Percentiles rank a stretch among this genome's conserved stretches.
These are phyloP conservation scores for Nestor notabilis DNA, from an alignment of 2,113 vertebrate species.

Conservation along the genomic window DNA sequence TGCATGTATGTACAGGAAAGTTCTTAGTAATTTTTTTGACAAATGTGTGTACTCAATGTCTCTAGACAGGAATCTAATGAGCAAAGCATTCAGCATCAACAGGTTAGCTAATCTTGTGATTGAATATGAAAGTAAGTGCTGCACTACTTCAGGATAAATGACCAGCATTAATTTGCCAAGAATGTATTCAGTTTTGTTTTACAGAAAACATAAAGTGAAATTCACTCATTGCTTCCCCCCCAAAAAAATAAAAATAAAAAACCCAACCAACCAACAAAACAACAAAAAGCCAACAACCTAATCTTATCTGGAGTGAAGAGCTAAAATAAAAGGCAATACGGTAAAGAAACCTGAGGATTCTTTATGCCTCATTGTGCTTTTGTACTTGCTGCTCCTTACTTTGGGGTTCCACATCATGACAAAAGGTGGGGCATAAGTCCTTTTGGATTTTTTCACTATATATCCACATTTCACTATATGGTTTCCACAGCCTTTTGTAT, in stretches of 20 bases:
- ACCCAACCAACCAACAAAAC: background rate
- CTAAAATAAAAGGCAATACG: background rate
- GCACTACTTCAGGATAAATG: slow-evolving; percentile 1
- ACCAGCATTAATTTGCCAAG: slow-evolving; percentile 33
- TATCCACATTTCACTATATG: background rate
- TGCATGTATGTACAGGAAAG: background rate
- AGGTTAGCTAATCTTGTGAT: slow-evolving; percentile 50
- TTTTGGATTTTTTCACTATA: background rate
- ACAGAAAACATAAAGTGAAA: background rate
- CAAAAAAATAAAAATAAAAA: background rate
- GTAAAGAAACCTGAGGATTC: background rate
- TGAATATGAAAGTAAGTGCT: slow-evolving; percentile 7
- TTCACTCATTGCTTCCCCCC: background rate
- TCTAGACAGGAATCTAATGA: slow-evolving; percentile 41
- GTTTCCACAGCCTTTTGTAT: background rate
- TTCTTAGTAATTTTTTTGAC: slow-evolving; percentile 44
- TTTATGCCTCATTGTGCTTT: background rate
- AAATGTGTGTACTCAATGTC: slow-evolving; percentile 4
- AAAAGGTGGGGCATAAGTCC: background rate
- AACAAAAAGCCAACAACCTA: background rate
- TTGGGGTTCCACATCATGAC: background rate
- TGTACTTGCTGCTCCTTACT: background rate
- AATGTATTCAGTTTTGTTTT: background rate
- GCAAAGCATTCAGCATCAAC: slow-evolving; percentile 50
- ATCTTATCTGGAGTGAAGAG: background rate